Percentiles rank a stretch among this genome's conserved stretches.
phyloP scores from a whole-genome alignment of 2,888 invertebrate genomes.

The Leptothorax acervorum region DNA sequence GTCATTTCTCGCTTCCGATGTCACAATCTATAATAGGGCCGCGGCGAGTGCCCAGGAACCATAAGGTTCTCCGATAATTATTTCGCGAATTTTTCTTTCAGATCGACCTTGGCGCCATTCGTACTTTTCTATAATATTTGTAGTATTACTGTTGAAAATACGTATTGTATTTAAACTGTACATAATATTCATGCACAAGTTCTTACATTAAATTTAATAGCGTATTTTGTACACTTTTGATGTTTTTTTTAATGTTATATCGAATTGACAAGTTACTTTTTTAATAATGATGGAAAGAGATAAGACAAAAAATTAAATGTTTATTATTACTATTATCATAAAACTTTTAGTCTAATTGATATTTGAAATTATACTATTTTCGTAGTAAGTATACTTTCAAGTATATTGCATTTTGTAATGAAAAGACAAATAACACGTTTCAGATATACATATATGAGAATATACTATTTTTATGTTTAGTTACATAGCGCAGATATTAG shows the following conservation, averaged over 20 bases:
- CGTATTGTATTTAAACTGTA: slow-evolving; percentile 37
- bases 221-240: neutral
- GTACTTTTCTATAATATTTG: slow-evolving; percentile 47
- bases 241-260: neutral
- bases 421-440: slow-evolving; percentile 54
- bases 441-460: slow-evolving; percentile 9
- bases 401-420: slow-evolving; percentile 61
- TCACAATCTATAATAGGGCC: no score
- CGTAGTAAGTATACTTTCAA: neutral
- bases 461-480: slow-evolving; percentile 75
- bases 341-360: neutral
- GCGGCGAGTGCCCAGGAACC: no score
- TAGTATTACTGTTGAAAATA: slow-evolving; percentile 23
- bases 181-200: slow-evolving; percentile 41
- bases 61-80: neutral
- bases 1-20: no score
- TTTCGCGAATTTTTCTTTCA: slow-evolving; percentile 31
- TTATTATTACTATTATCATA: neutral
- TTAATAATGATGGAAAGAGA: neutral
- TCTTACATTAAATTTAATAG: slow-evolving; percentile 23
- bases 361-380: slow-evolving; percentile 1
- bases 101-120: slow-evolving; percentile 29
- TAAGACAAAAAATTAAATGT: neutral
- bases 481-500: slow-evolving; percentile 64
- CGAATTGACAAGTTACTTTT: slow-evolving; percentile 1